A percentile compares a stretch with the other conserved stretches of the same genome.
Evolutionary conservation across 2,113 vertebrate species (phyloP).

Genomic region (Thalassoma bifasciatum): DNA sequence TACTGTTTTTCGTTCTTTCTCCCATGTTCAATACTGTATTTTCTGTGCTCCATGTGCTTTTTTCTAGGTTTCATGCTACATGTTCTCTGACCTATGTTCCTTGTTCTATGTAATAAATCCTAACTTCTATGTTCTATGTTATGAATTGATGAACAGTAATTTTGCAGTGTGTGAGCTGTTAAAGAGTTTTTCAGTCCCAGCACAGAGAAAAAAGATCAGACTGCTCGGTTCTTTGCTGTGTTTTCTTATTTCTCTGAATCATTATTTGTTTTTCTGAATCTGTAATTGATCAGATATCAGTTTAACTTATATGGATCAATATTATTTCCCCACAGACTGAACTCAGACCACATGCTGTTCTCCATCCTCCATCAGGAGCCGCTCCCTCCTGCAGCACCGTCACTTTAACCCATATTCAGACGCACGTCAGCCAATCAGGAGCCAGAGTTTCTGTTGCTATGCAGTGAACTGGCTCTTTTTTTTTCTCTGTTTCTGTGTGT

Average conservation of each 20-base stretch:
- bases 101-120: too few relatives aligned
- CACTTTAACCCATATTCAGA: neutral
- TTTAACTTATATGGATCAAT: neutral
- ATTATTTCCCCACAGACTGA: neutral
- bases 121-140: too few relatives aligned
- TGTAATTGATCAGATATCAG: neutral
- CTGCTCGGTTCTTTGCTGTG: neutral
- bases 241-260: neutral
- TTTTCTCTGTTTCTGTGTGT: slow-evolving; percentile 2
- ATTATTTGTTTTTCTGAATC: neutral
- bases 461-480: neutral
- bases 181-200: too few relatives aligned
- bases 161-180: too few relatives aligned
- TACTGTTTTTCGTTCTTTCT: too few relatives aligned
- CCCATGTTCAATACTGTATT: too few relatives aligned
- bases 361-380: neutral
- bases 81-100: too few relatives aligned
- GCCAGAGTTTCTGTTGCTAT: slow-evolving; percentile 5
- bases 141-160: too few relatives aligned
- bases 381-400: neutral
- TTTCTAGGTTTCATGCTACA: too few relatives aligned
- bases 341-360: too few relatives aligned
- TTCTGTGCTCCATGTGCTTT: too few relatives aligned
- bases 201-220: too few relatives aligned
- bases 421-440: neutral